Evolutionary conservation across 2,113 vertebrate genomes (phyloP).

Genomic region (Macroglossus sobrinus): DNA sequence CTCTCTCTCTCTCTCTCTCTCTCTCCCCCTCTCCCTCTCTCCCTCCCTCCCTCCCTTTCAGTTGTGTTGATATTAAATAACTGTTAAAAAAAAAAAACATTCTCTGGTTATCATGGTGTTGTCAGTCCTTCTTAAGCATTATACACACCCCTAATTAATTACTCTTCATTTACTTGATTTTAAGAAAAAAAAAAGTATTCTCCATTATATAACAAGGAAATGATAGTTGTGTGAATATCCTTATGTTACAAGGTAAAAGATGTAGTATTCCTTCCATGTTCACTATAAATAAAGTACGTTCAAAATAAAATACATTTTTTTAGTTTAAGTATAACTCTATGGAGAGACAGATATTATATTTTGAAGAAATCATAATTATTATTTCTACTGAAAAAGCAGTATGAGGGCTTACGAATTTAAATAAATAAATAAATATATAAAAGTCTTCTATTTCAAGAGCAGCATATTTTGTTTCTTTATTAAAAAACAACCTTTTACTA

Average conservation of each 20-base stretch:
- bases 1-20: no score
- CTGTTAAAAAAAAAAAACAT: not conserved
- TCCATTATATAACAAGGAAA: not conserved
- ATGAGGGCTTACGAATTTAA: not conserved
- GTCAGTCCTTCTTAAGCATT: not conserved
- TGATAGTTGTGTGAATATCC: not conserved
- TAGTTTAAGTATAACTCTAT: not conserved
- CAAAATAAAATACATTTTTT: not conserved
- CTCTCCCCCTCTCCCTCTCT: not conserved
- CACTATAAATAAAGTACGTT: not conserved
- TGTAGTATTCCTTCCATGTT: not conserved
- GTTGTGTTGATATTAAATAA: not conserved
- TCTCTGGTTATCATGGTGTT: fast-evolving
- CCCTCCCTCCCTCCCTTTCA: no score
- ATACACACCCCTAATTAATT: not conserved
- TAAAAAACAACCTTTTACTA: not conserved
- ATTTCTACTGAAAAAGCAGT: not conserved
- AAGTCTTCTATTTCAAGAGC: not conserved
- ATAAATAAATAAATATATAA: not conserved
- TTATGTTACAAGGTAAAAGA: not conserved
- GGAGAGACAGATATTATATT: not conserved
- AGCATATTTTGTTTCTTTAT: not conserved
- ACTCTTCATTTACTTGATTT: not conserved
- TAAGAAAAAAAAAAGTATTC: not conserved
- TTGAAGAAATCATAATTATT: not conserved